A percentile compares a stretch with the other conserved stretches of the same genome.
phyloP scores from a whole-genome alignment of 1,140 invertebrate species.

The Musca domestica region DNA sequence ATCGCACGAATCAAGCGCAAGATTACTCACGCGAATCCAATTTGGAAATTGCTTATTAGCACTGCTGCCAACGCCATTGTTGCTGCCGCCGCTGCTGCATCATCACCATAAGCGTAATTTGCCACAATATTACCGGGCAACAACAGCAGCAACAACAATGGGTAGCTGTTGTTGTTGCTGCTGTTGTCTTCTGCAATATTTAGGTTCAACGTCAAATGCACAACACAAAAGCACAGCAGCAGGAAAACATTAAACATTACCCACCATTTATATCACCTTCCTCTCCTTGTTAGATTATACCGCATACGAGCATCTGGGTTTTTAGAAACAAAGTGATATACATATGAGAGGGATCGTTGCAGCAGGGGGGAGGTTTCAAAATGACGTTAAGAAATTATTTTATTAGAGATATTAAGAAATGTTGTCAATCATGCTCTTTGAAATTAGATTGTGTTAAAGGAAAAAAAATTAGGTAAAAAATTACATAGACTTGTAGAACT shows the following conservation, averaged over 20 bases:
- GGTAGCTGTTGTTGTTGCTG: neutral
- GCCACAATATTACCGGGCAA: neutral
- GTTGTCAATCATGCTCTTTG: neutral
- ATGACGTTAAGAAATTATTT: neutral
- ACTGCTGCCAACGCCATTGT: constrained; percentile 33
- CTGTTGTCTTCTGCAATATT: neutral
- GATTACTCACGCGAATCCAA: constrained; percentile 53
- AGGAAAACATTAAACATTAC: constrained; percentile 19
- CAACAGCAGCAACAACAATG: neutral
- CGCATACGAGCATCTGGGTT: neutral
- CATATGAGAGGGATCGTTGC: neutral
- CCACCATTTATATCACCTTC: constrained; percentile 16
- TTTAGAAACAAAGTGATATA: neutral
- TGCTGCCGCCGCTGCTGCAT: constrained; percentile 45
- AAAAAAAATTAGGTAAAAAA: no score
- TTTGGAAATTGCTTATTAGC: constrained; percentile 53
- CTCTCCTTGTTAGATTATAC: constrained; percentile 8
- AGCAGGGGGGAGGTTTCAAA: neutral
- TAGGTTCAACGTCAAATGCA: no score
- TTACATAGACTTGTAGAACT: no score
- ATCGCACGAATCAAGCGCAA: constrained; percentile 29
- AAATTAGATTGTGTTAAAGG: neutral
- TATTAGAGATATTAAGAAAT: neutral
- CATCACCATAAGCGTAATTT: constrained; percentile 10
- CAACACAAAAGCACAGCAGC: constrained; percentile 1